These are phyloP conservation scores for Pelagia noctiluca DNA, from an alignment of 30 jellyfish, hydroid and myxozoan genomes.

Conservation along the genomic window DNA sequence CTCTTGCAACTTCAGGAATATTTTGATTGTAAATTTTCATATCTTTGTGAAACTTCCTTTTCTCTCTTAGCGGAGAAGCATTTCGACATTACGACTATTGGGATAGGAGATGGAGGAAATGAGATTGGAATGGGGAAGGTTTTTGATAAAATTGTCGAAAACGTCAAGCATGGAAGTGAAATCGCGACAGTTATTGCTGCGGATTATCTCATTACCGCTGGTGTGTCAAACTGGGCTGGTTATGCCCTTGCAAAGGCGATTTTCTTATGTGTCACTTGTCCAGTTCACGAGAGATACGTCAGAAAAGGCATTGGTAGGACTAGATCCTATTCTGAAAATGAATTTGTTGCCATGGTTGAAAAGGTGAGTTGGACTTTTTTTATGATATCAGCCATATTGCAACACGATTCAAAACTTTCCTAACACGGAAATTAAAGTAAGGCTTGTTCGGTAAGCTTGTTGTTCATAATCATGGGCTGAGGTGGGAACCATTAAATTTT, in stretches of 20 bases:
- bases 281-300: conserved; percentile 87
- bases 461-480: not conserved
- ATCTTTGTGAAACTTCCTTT: not conserved
- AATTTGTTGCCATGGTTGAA: conserved; percentile 53
- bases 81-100: conserved; percentile 76
- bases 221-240: conserved; percentile 99
- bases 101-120: conserved; percentile 99
- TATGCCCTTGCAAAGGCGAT: conserved; percentile 87
- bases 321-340: conserved; percentile 15
- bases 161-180: conserved; percentile 71
- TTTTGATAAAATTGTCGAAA: conserved; percentile 45
- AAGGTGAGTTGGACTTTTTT: conserved; percentile 42
- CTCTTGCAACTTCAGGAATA: too few species aligned
- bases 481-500: not conserved
- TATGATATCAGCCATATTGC: not conserved
- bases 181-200: conserved; percentile 66
- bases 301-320: conserved; percentile 80
- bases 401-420: not conserved
- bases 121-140: conserved; percentile 97
- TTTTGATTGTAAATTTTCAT: not conserved
- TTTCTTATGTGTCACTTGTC: conserved; percentile 60
- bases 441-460: not conserved
- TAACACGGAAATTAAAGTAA: not conserved
- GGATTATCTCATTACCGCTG: conserved; percentile 79
- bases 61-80: conserved; percentile 44